Conservation (phyloP, 1,140 invertebrate genomes). For the Andrena cerasifolii region DNA sequence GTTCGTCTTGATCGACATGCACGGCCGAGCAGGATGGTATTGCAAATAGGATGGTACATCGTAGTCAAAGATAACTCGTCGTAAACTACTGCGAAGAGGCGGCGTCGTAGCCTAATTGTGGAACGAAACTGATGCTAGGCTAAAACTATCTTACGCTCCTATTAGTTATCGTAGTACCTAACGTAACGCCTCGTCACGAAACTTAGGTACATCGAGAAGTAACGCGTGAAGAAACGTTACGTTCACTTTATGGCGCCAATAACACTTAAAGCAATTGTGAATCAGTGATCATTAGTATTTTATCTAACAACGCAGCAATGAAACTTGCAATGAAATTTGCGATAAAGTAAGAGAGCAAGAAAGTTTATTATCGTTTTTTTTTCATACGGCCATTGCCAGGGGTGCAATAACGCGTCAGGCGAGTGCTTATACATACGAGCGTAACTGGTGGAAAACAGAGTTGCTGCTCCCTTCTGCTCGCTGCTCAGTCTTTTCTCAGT, state of each 20-base stretch:
- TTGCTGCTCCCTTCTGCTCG: too few relatives aligned
- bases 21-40: constrained; percentile 53
- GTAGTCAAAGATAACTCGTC: constrained; percentile 48
- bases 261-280: too few relatives aligned
- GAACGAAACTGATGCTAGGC: neutral
- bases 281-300: too few relatives aligned
- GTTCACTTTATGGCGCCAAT: too few relatives aligned
- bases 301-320: too few relatives aligned
- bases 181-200: constrained; percentile 11
- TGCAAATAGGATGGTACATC: constrained; percentile 51
- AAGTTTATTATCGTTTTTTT: constrained; percentile 1
- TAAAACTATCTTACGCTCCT: constrained; percentile 3
- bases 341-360: too few relatives aligned
- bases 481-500: neutral
- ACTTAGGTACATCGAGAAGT: neutral
- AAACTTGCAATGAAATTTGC: too few relatives aligned
- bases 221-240: too few relatives aligned
- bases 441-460: too few relatives aligned
- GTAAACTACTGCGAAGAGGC: constrained; percentile 22
- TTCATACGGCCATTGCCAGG: neutral
- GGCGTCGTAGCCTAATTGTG: constrained; percentile 8
- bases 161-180: constrained; percentile 40
- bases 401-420: too few relatives aligned
- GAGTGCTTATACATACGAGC: too few relatives aligned
- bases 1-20: constrained; percentile 36